Conservation (phyloP, 2,888 invertebrate genomes). For the Conistra vaccinii region DNA sequence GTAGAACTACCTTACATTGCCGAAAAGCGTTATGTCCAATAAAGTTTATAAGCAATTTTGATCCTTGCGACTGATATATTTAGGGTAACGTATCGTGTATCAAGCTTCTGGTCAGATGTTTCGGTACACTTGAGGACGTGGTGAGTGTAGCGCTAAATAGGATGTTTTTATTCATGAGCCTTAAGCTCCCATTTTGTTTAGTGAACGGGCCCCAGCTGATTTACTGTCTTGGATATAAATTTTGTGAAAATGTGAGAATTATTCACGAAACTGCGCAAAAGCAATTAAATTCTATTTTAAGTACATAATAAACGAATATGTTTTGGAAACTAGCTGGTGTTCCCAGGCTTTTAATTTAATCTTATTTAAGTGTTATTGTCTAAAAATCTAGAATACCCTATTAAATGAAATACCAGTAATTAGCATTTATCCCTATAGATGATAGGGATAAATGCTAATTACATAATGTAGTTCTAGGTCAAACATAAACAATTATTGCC, state of each 20-base stretch:
- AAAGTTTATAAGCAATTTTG: conserved; percentile 80
- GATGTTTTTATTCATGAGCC: conserved; percentile 90
- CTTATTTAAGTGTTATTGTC: conserved; percentile 7
- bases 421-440: not conserved
- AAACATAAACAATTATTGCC: not conserved
- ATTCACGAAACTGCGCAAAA: conserved; percentile 76
- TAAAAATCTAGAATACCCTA: conserved; percentile 4
- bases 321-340: conserved; percentile 42
- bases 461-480: not conserved
- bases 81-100: conserved; percentile 77
- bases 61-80: conserved; percentile 74
- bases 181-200: conserved; percentile 88
- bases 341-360: conserved; percentile 47
- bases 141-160: conserved; percentile 89
- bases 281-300: conserved; percentile 68
- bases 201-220: conserved; percentile 88
- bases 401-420: not conserved
- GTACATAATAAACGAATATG: conserved; percentile 56
- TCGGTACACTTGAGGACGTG: conserved; percentile 79
- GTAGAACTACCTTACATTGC: conserved; percentile 85
- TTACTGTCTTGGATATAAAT: conserved; percentile 88
- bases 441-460: too few relatives aligned
- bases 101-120: conserved; percentile 69
- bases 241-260: conserved; percentile 82
- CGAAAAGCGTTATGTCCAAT: conserved; percentile 82